A percentile compares a stretch with the other conserved stretches of the same genome.
Evolutionary conservation across 2,797 vertebrate species (phyloP).

Genomic region (Lemur catta): DNA sequence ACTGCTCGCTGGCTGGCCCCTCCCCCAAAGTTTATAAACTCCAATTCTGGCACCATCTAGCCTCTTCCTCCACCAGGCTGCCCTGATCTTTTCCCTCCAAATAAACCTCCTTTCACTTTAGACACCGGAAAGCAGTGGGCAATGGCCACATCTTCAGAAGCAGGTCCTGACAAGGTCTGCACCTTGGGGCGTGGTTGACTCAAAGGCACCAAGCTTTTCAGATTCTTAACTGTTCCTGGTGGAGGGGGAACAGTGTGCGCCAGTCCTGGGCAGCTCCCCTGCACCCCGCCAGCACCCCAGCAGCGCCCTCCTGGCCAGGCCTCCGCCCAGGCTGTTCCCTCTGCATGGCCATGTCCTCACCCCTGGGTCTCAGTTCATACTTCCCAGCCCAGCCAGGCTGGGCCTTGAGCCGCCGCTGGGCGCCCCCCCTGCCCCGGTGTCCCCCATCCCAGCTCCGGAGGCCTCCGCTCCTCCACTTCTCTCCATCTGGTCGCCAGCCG

Average conservation of each 20-base stretch:
- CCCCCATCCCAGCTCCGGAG: constrained; percentile 9
- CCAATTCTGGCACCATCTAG: not conserved
- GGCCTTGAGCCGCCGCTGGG: not conserved
- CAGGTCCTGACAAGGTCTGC: not conserved
- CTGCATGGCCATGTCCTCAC: not conserved
- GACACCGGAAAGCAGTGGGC: not conserved
- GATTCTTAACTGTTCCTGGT: not conserved
- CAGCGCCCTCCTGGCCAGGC: not conserved
- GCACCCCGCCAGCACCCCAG: fast-evolving
- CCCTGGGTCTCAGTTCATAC: not conserved
- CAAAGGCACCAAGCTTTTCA: not conserved
- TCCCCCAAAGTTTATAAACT: too few species aligned
- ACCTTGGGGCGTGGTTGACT: not conserved
- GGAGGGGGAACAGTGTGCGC: too few species aligned
- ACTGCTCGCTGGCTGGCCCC: not conserved
- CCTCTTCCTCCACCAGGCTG: not conserved
- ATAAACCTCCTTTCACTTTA: not conserved
- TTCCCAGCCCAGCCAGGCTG: not conserved
- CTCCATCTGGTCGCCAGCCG: not conserved
- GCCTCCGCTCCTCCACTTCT: not conserved
- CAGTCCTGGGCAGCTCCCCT: not conserved
- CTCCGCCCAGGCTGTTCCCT: not conserved
- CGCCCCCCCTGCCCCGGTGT: not conserved
- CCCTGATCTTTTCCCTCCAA: not conserved
- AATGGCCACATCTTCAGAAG: not conserved